These are phyloP conservation scores for Ctenoplectra terminalis DNA, from an alignment of 1,140 invertebrate genomes.

Conservation along the genomic window DNA sequence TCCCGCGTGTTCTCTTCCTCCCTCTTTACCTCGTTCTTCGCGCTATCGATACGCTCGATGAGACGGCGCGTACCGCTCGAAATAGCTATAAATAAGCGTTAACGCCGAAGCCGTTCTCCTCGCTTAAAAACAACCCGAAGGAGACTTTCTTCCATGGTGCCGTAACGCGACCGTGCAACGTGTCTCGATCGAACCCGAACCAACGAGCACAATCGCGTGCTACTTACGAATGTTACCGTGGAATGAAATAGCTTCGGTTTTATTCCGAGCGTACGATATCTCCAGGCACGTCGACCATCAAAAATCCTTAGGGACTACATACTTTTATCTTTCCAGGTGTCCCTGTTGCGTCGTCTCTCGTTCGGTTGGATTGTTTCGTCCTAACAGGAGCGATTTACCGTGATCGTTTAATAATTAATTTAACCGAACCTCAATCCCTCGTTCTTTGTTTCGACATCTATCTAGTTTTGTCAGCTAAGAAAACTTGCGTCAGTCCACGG, in stretches of 20 bases:
- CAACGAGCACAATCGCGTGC: not conserved
- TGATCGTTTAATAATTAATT: too few species aligned
- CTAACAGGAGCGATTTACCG: too few species aligned
- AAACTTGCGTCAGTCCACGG: not conserved
- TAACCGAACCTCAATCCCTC: not conserved
- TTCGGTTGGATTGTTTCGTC: not conserved
- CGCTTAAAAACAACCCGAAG: not conserved
- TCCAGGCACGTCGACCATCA: not conserved
- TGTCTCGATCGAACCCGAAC: not conserved
- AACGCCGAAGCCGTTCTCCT: constrained; percentile 2
- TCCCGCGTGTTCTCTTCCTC: not conserved
- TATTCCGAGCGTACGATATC: not conserved
- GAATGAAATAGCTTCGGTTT: not conserved
- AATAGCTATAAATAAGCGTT: constrained; percentile 44
- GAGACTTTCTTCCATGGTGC: constrained; percentile 4
- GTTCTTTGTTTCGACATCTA: constrained; percentile 6
- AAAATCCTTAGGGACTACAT: not conserved
- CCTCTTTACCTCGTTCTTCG: not conserved
- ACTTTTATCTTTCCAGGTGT: not conserved
- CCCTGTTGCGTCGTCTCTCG: not conserved
- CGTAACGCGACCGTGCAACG: not conserved
- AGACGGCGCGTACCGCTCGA: constrained; percentile 18
- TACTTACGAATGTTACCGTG: not conserved
- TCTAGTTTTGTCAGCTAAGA: not conserved
- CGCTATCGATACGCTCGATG: constrained; percentile 27